These are phyloP conservation scores for Dicyrtomina minuta DNA, from an alignment of 2,888 invertebrate genomes.

Conservation along the genomic window DNA sequence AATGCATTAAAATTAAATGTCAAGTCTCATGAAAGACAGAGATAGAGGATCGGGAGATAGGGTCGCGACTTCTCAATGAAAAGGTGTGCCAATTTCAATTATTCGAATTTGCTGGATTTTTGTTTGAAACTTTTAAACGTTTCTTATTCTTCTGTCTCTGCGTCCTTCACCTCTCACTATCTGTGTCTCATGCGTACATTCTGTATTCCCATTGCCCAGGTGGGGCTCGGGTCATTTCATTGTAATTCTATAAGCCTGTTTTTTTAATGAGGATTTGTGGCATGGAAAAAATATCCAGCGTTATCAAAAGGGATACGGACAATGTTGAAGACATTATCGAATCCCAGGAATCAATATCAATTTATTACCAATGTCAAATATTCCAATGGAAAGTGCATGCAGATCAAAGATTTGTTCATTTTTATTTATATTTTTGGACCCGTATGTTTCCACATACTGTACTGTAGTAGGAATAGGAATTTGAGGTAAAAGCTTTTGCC, in stretches of 20 bases:
- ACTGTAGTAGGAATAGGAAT: too few species aligned
- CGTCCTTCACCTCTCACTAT: conserved; percentile 1
- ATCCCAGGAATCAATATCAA: too few species aligned
- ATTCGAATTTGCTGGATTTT: conserved; percentile 1
- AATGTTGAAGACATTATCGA: too few species aligned
- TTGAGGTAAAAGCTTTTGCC: too few species aligned
- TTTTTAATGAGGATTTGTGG: background rate
- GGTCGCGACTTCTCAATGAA: conserved; percentile 22
- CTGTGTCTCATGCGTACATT: too few species aligned
- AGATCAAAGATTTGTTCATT: too few species aligned
- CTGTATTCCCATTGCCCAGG: too few species aligned
- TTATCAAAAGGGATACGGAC: background rate
- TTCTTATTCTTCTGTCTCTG: background rate
- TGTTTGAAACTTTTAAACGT: background rate
- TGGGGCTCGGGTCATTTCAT: background rate
- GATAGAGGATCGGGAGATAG: conserved; percentile 17
- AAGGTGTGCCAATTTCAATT: conserved; percentile 22
- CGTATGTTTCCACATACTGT: too few species aligned
- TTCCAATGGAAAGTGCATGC: too few species aligned
- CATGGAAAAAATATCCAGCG: background rate
- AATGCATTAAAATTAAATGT: conserved; percentile 15
- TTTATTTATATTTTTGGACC: too few species aligned
- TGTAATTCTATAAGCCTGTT: background rate
- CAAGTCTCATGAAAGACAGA: too few species aligned
- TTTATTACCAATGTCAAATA: too few species aligned